Evolutionary conservation across 2,797 vertebrate genomes (phyloP), one percentile per base, ranked within the genome.

Genomic region (Protosalanx chinensis): DNA sequence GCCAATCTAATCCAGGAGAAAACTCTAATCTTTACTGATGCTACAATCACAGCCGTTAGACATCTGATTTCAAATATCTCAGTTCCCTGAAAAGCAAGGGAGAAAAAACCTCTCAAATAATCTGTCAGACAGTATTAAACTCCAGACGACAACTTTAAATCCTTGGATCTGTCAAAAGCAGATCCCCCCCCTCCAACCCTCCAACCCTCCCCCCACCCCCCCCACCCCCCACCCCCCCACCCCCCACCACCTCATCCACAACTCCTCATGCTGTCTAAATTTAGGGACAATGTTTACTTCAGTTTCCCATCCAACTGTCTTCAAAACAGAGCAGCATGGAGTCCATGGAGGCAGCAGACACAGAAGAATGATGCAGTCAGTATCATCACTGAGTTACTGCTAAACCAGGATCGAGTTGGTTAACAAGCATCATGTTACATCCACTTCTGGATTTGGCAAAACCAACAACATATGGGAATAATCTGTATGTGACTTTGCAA

Each of bases 241-340:
- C 23, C 23, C 23, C 23, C 23, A 27, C n/a, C n/a, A n/a, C n/a
- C n/a, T n/a, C n/a, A n/a, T n/a, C n/a, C n/a, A n/a, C n/a, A n/a
- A n/a, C 15, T 61, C 59, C 23, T 61, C 3, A 6, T 27, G 37
- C 68, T 72, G 73, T 5, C 71, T 70, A 73, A 79, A 76, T 71
- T 76, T 71, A 67, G 35, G 80, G 18, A 53, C 71, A 27, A 2
- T 77, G 80, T 86, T 86, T 83, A 78, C 72, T 67, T 77, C 78
- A 66, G 67, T 73, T 72, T 70, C 72, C 65, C 74, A 13, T 3
- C 10, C 37, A 74, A 67, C 75, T 68, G 67, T 73, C 78, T 61
- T 35, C 76, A 78, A 46, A 73, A 72, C 37, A 41, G 10, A 56
- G 41, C 4, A 51, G 41, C 23, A 49, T 46, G 7, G 4, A 46